Percentiles rank a stretch among this genome's conserved stretches.
Conservation (phyloP, 2,797 vertebrate genomes). For the Balearica regulorum region DNA sequence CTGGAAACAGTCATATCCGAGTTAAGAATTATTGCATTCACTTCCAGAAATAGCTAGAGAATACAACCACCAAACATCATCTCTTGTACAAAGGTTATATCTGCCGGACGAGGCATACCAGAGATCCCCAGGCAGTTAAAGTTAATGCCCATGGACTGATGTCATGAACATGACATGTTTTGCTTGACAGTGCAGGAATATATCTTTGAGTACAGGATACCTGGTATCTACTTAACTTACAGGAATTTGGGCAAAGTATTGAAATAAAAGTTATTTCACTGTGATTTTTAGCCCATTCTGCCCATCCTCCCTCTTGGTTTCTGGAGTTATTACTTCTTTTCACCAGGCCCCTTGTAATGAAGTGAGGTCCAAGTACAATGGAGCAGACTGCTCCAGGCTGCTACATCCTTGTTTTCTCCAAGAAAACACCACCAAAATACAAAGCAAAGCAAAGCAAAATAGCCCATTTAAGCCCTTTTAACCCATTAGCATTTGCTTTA, state of each 20-base stretch:
- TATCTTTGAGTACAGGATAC: not conserved
- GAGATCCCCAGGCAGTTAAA: not conserved
- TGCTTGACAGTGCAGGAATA: not conserved
- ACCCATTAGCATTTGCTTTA: not conserved
- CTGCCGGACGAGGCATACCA: not conserved
- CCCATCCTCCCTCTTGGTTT: not conserved
- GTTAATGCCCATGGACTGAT: not conserved
- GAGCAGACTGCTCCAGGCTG: not conserved
- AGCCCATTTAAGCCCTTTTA: not conserved
- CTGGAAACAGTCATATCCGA: slow-evolving; percentile 50
- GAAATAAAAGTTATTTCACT: not conserved
- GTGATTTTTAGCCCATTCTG: not conserved
- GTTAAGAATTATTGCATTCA: not conserved
- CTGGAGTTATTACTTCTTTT: not conserved
- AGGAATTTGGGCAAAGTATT: not conserved
- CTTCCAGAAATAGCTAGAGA: slow-evolving; percentile 47
- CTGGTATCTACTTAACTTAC: not conserved
- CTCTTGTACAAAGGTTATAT: not conserved
- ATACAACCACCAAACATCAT: not conserved
- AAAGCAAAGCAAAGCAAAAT: not conserved
- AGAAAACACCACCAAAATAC: not conserved
- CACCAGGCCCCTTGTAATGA: not conserved
- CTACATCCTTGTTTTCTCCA: not conserved
- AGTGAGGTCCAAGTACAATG: not conserved
- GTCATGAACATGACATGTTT: not conserved